A percentile compares a stretch with the other conserved stretches of the same genome.
These are phyloP conservation scores for Drosophila eugracilis DNA, from an alignment of 1,140 invertebrate species.

Conservation along the genomic window DNA sequence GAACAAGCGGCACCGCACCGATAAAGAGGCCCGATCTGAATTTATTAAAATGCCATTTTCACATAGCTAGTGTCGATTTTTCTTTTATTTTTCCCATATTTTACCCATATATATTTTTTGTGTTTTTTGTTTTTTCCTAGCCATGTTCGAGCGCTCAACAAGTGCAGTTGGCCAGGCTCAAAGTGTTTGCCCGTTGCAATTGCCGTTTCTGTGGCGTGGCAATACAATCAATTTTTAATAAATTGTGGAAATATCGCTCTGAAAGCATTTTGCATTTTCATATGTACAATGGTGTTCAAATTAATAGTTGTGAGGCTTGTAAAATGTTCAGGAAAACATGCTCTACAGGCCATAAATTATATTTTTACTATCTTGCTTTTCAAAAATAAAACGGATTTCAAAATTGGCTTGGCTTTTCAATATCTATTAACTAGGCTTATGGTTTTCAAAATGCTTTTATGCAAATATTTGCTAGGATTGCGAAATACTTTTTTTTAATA, in stretches of 20 bases:
- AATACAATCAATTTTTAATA: conserved; percentile 82
- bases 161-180: conserved; percentile 54
- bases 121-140: conserved; percentile 4
- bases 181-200: conserved; percentile 34
- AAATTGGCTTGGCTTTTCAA: neutral
- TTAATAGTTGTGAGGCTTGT: conserved; percentile 9
- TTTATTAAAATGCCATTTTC: conserved; percentile 83
- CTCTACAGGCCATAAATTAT: neutral
- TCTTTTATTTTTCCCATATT: conserved; percentile 45
- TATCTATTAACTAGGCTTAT: neutral
- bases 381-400: neutral
- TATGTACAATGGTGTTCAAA: conserved; percentile 26
- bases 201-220: conserved; percentile 62
- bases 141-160: conserved; percentile 57
- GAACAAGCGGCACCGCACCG: conserved; percentile 54
- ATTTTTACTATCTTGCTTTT: neutral
- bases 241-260: conserved; percentile 72
- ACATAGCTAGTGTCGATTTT: conserved; percentile 54
- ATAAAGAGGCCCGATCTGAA: conserved; percentile 75
- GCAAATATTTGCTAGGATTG: no score
- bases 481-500: no score
- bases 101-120: conserved; percentile 35
- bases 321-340: neutral
- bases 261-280: conserved; percentile 67
- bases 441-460: neutral